Base-by-base conservation (phyloP, 2,797 vertebrate species). In the Xenentodon cancila region DNA sequence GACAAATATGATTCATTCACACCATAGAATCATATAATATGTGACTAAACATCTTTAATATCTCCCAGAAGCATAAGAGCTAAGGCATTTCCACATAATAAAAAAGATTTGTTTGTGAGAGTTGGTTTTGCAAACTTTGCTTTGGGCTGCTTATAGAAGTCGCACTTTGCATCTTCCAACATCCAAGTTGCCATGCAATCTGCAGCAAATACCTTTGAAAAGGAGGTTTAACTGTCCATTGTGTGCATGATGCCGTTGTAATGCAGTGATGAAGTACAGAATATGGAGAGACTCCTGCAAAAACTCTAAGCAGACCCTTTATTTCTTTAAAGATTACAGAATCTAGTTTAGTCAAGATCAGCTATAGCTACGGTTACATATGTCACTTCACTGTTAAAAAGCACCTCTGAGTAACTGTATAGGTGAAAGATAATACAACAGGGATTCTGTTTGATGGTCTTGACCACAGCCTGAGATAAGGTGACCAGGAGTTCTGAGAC, bases 401-500 rank as follows among this genome's bases (percentile, higher is more conserved):
- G 54, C 49, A 81, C 63, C 73, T 60, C 57, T 46, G 62, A 45
- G 19, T 46, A 68, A 4, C 57, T 61, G 27, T 22, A 18, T n/a
- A 8, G 30, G 44, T 82, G 87, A 77, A 90, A 89, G 76, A 15
- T 37, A 71, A 89, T 79, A 82, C 63, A 12, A 53, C 71, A 81
- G 78, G 81, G 88, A 59, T 75, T 75, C 37, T 64, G 15, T 37
- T 40, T 59, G 53, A 62, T 16, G 11, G 45, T 62, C 52, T 58
- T 65, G 47, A 79, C 75, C 65, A 68, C 74, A 79, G 70, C 78
- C 62, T 60, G 68, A 76, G 87, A 87, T 83, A 43, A 77, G 65
- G 71, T 68, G n/a, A 34, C 53, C 55, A 30, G 44, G 57, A 77
- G 71, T 60, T 68, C 56, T 62, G 79, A 83, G 65, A 74, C 71